Evolutionary conservation across 2,888 invertebrate species (phyloP).

Genomic region (Mythimna impura): DNA sequence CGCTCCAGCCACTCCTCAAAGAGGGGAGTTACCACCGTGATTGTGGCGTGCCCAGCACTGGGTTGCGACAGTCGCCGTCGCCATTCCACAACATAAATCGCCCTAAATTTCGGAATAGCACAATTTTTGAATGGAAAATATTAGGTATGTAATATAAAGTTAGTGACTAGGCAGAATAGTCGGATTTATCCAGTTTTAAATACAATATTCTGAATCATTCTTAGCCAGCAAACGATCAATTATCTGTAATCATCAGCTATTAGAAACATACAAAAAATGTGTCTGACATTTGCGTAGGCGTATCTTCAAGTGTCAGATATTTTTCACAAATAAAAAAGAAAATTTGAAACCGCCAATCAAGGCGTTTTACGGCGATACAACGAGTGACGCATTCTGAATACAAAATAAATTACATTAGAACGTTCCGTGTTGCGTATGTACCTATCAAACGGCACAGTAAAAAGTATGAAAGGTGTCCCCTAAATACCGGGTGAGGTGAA

Average conservation of each 20-base stretch:
- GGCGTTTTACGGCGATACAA: constrained; percentile 63
- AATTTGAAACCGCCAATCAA: constrained; percentile 64
- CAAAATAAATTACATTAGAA: constrained; percentile 88
- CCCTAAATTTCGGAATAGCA: background rate
- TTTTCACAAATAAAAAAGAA: constrained; percentile 31
- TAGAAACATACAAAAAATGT: background rate
- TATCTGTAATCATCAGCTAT: background rate
- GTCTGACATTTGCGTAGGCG: background rate
- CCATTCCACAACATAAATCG: too few species aligned
- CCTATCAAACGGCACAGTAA: constrained; percentile 86
- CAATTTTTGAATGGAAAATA: background rate
- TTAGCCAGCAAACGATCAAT: background rate
- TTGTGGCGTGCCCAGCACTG: too few species aligned
- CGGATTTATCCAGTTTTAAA: background rate
- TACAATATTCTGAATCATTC: background rate
- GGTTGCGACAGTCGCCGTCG: too few species aligned
- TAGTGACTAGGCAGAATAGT: background rate
- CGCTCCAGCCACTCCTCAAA: too few species aligned
- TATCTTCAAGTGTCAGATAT: constrained; percentile 3
- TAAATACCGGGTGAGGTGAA: constrained; percentile 90
- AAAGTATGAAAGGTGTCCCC: constrained; percentile 90
- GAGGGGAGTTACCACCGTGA: too few species aligned
- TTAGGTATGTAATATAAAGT: background rate
- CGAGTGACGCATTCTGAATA: constrained; percentile 81
- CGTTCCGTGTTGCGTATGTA: constrained; percentile 71